Base-by-base conservation (phyloP, 2,888 invertebrate species). In the Diachrysia chrysitis region DNA sequence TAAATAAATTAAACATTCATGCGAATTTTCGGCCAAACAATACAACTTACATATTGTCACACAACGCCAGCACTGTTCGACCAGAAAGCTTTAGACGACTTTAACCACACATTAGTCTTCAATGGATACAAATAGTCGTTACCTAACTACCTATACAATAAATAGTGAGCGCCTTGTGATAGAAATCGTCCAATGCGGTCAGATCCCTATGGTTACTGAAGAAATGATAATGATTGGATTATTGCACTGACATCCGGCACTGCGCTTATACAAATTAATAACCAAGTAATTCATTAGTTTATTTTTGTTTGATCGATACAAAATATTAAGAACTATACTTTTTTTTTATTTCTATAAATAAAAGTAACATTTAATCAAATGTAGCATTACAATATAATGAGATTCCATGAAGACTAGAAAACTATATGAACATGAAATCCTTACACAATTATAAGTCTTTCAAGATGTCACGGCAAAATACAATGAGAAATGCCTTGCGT, bases 381-480 rank as follows among this genome's bases (percentile, higher is more conserved):
- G 87, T 88, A 87, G 86, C 89, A 91, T 86, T 89, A 89, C 87
- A 90, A 90, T 91, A 91, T 92, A 92, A 95, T 95, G 95, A 94
- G 92, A 94, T 92, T 92, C 88, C 90, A 94, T 95, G 95, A 95
- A 92, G 90, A 92, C 95, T 95, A 95, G 94, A 94, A 90, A 89
- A 93, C 95, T 95, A 95, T 88, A 95, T 95, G 95, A 94, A 93
- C 91, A 93, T 93, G 95, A 95, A 94, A 94, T 93, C 90, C 94
- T 95, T 94, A 95, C 90, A 93, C 90, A 89, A 86, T 84, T 82
- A 94, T 94, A 94, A 95, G 95, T 95, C 94, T 95, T 95, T 93
- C 94, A 94, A 90, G 93, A 90, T 95, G 93, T 88, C 91, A 90
- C 89, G 92, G 92, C 93, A 93, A 93, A 92, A 92, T 92, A 93